Percentiles rank a stretch among this genome's conserved stretches.
phyloP scores from a whole-genome alignment of 1,140 invertebrate genomes.

The Calliopsis andreniformis region DNA sequence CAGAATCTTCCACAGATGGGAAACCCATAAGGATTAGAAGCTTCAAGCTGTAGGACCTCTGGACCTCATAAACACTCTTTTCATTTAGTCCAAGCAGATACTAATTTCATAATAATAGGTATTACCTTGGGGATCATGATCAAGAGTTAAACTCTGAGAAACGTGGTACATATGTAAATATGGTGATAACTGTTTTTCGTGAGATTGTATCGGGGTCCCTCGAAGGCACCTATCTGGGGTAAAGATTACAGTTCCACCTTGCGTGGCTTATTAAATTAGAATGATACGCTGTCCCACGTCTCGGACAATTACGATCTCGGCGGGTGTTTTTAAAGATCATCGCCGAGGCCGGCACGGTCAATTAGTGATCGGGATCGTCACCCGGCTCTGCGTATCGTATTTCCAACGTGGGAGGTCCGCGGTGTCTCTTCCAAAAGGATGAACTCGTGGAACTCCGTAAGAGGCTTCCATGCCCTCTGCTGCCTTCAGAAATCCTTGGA shows the following conservation, averaged over 20 bases:
- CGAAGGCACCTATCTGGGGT: neutral
- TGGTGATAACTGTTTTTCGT: no score
- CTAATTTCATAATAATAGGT: no score
- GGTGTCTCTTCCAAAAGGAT: slow-evolving; percentile 75
- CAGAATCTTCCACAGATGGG: no score
- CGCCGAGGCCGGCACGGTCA: slow-evolving; percentile 72
- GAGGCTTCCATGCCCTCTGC: slow-evolving; percentile 70
- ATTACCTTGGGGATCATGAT: no score
- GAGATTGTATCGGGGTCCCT: no score
- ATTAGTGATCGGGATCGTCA: slow-evolving; percentile 78
- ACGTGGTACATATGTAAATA: no score
- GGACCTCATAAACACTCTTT: no score
- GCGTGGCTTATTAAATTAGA: slow-evolving; percentile 68
- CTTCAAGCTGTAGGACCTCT: no score
- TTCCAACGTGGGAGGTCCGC: slow-evolving; percentile 79
- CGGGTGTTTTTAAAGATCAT: slow-evolving; percentile 74
- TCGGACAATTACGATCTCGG: slow-evolving; percentile 70
- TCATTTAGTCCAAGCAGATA: no score
- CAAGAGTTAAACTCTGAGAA: no score
- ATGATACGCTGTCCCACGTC: slow-evolving; percentile 73
- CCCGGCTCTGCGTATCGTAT: slow-evolving; percentile 71
- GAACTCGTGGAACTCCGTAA: slow-evolving; percentile 75
- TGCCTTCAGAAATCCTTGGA: slow-evolving; percentile 44
- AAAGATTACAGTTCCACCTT: slow-evolving; percentile 21
- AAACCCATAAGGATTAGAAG: no score